Evolutionary conservation across 2,797 vertebrate species (phyloP).

Genomic region (Lateolabrax maculatus): DNA sequence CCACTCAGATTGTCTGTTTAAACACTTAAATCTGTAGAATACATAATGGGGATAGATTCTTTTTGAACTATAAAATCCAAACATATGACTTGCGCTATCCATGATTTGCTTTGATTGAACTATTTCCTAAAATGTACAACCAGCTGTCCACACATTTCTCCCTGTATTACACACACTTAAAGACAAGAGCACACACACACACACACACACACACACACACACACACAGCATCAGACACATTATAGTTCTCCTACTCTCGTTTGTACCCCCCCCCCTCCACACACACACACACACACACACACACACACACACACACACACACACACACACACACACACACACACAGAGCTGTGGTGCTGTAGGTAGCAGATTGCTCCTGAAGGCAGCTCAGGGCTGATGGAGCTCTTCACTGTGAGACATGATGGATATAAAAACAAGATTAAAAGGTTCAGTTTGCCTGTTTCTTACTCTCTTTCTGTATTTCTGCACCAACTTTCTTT

Average conservation of each 20-base stretch:
- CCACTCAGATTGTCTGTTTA: too few species aligned
- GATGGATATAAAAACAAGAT: conserved; percentile 56
- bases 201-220: neutral
- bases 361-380: conserved; percentile 66
- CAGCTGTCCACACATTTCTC: conserved; percentile 1
- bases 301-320: neutral
- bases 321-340: neutral
- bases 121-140: neutral
- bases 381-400: conserved; percentile 64
- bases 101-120: neutral
- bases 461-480: neutral
- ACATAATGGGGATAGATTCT: neutral
- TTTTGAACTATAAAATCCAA: neutral
- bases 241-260: conserved; percentile 14
- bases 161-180: conserved; percentile 3
- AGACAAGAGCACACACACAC: neutral
- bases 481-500: neutral
- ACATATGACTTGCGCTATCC: neutral
- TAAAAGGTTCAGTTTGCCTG: conserved; percentile 36
- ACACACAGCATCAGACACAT: conserved; percentile 24
- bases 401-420: conserved; percentile 56
- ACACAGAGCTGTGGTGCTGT: conserved; percentile 15
- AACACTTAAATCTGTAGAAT: neutral
- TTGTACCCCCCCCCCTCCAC: neutral
- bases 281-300: conserved; percentile 14